Evolutionary conservation across 2,888 invertebrate genomes (phyloP).

Genomic region (Eupelmus urozonus): DNA sequence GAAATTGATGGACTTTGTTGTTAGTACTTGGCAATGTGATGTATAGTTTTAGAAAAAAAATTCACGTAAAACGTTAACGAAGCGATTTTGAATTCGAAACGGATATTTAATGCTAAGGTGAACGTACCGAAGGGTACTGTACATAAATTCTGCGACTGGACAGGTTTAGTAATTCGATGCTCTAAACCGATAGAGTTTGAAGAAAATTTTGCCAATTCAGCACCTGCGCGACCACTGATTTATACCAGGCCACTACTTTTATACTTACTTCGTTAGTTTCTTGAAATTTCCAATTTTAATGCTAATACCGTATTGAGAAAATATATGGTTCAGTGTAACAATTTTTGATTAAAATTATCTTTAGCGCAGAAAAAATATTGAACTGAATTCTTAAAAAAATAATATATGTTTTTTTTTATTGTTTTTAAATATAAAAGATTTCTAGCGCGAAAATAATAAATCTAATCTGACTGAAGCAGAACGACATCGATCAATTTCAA

Average conservation of each 20-base stretch:
- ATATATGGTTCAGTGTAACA: too few relatives aligned
- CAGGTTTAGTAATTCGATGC: conserved; percentile 25
- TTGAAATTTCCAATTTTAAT: conserved; percentile 20
- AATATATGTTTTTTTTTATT: too few relatives aligned
- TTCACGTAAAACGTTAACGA: background rate
- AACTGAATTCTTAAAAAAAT: too few relatives aligned
- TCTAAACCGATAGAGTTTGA: conserved; percentile 1
- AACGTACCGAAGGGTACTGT: background rate
- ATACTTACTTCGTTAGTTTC: conserved; percentile 24
- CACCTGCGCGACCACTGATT: conserved; percentile 40
- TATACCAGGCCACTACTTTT: conserved; percentile 18
- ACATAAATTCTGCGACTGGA: conserved; percentile 27
- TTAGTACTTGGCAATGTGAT: too few relatives aligned
- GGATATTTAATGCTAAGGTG: background rate
- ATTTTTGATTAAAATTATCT: too few relatives aligned
- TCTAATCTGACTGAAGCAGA: background rate
- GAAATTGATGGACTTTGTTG: too few relatives aligned
- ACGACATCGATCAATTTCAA: background rate
- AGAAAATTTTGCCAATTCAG: conserved; percentile 34
- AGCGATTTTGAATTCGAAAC: conserved; percentile 1
- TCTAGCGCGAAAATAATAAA: background rate
- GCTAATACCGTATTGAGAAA: background rate
- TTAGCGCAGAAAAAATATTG: too few relatives aligned
- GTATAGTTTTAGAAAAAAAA: too few relatives aligned
- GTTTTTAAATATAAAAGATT: too few relatives aligned